phyloP scores from a whole-genome alignment of 2,797 vertebrate genomes.

The Melanotaenia boesemani region DNA sequence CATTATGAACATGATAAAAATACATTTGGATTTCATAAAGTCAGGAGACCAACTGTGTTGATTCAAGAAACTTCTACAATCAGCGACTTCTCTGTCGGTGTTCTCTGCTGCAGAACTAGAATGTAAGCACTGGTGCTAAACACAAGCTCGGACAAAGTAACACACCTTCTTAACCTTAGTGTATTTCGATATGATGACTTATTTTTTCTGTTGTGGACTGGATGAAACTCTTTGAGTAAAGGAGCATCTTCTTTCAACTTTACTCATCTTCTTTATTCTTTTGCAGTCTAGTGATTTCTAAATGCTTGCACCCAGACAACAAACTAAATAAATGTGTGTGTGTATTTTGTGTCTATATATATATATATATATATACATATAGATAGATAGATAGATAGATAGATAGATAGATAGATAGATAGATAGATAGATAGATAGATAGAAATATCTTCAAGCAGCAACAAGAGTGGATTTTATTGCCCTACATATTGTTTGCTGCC shows the following conservation, averaged over 20 bases:
- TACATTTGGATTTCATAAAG: too few species aligned
- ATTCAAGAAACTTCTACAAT: too few species aligned
- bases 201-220: constrained; percentile 4
- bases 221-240: constrained; percentile 17
- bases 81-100: too few species aligned
- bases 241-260: constrained; percentile 7
- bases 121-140: background rate
- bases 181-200: constrained; percentile 1
- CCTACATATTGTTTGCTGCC: background rate
- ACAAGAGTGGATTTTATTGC: background rate
- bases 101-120: background rate
- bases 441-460: background rate
- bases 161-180: background rate
- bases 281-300: background rate
- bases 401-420: too few species aligned
- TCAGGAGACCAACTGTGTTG: too few species aligned
- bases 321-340: background rate
- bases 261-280: constrained; percentile 4
- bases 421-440: too few species aligned
- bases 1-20: too few species aligned
- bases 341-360: too few species aligned
- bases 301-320: background rate
- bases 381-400: too few species aligned
- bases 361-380: too few species aligned
- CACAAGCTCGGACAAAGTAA: constrained; percentile 2